These are phyloP conservation scores for Acanthosepion pharaonis DNA, from an alignment of 2,888 invertebrate genomes.

Conservation along the genomic window DNA sequence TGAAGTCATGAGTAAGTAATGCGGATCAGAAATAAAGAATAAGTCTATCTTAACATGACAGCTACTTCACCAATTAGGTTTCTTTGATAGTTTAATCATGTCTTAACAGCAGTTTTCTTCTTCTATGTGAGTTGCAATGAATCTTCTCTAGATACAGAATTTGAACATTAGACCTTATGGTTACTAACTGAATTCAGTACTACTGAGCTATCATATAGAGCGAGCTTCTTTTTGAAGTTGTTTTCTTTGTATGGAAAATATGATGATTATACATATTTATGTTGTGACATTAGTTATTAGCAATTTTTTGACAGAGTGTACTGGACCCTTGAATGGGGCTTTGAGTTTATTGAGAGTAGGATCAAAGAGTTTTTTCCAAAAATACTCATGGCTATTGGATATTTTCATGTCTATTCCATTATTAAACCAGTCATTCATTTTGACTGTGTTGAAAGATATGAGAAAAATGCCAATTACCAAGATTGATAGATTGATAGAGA, in stretches of 20 bases:
- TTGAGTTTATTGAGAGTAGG: neutral
- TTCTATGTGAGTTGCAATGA: too few relatives aligned
- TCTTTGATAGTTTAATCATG: too few relatives aligned
- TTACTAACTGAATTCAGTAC: neutral
- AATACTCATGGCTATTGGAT: neutral
- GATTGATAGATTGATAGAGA: neutral
- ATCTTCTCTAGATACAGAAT: too few relatives aligned
- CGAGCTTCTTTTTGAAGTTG: neutral
- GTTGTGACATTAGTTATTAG: neutral
- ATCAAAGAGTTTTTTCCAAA: neutral
- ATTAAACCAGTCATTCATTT: neutral
- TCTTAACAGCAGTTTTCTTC: too few relatives aligned
- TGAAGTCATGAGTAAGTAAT: too few relatives aligned
- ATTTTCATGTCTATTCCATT: neutral
- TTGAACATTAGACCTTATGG: neutral
- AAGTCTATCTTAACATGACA: too few relatives aligned
- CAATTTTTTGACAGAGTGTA: conserved; percentile 10
- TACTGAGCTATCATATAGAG: neutral
- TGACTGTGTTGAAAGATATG: neutral
- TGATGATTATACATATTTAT: neutral
- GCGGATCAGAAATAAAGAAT: too few relatives aligned
- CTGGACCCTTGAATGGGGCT: neutral
- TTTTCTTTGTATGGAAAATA: neutral
- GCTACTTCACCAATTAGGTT: too few relatives aligned
- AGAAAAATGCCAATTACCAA: neutral